phyloP scores from a whole-genome alignment of 2,888 invertebrate species.

The Ichneumoninae sp. region DNA sequence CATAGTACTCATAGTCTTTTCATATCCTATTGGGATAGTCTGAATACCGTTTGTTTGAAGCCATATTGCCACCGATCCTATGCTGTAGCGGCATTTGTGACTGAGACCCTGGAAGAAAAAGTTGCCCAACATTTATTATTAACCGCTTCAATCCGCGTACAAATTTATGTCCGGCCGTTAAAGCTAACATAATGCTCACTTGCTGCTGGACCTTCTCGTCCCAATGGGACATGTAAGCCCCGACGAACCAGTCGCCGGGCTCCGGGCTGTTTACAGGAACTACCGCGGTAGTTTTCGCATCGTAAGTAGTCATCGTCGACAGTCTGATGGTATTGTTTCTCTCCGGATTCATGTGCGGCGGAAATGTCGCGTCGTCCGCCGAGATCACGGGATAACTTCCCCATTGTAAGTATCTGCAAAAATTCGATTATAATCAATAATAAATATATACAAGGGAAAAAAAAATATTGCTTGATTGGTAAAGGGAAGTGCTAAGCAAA shows the following conservation, averaged over 20 bases:
- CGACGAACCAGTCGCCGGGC: constrained; percentile 85
- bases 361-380: constrained; percentile 85
- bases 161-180: not conserved
- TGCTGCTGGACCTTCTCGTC: constrained; percentile 85
- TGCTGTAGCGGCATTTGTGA: constrained; percentile 85
- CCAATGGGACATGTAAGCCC: constrained; percentile 85
- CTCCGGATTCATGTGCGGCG: constrained; percentile 81
- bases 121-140: not conserved
- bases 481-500: not conserved
- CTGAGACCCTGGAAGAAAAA: constrained; percentile 82
- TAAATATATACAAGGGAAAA: not conserved
- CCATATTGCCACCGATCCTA: constrained; percentile 85
- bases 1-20: constrained; percentile 79
- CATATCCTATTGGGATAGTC: constrained; percentile 82
- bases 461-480: not conserved
- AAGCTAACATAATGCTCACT: constrained; percentile 73
- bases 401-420: constrained; percentile 85
- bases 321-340: constrained; percentile 77
- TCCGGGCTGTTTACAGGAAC: constrained; percentile 84
- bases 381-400: constrained; percentile 86
- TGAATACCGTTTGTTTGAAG: constrained; percentile 82
- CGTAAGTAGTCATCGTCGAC: constrained; percentile 80
- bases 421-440: constrained; percentile 11
- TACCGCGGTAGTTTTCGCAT: constrained; percentile 83
- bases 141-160: not conserved